Base-by-base conservation (phyloP, 92 coral and sea anemone genomes). In the Hydrozoanthus gracilis region DNA sequence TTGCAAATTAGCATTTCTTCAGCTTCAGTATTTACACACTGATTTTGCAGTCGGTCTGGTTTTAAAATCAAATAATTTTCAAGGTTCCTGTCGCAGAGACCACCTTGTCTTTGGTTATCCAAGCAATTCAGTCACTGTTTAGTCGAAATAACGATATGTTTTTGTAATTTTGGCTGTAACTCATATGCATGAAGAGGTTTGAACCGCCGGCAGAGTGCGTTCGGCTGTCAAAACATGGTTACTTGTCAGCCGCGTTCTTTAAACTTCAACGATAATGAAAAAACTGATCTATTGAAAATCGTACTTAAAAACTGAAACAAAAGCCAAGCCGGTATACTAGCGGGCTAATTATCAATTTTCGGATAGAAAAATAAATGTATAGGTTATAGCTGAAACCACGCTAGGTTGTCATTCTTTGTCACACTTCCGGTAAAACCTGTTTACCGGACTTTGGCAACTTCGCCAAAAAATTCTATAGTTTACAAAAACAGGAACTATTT, bases 361-460 rank as follows among this genome's bases (percentile, higher is more conserved):
- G 27, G 15, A 27, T 10, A 14, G 17, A 62, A 66, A 17, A 66
- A 66, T 1, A 66, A 6, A 27, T 35, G 27, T 8, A 27, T 68
- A 11, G 47, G 4, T 14, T 8, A 27, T 68, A 11, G 47, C 14
- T 14, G 13, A 27, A 10, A 39, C 10, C 10, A 18, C 13, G 12
- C 4, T 35, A 27, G 39, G 39, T 20, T 20, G 3, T 18, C 1
- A 20, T 27, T 2, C 10, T 10, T 68, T 68, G 6, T 20, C 73
- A 68, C 46, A 6, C 44, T 8, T 45, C 73, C 49, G 73, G 73
- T 68, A 27, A 68, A 68, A 68, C 73, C 48, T 20, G 73, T 68
- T 68, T 68, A 8, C 1, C 4, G 44, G 48, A 14, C 27, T 17
- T 16, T 66, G 10, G 48, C 3, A 7, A 3, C 44, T 68, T 8